phyloP scores from a whole-genome alignment of 2,797 vertebrate species.

The Denticeps clupeoides region DNA sequence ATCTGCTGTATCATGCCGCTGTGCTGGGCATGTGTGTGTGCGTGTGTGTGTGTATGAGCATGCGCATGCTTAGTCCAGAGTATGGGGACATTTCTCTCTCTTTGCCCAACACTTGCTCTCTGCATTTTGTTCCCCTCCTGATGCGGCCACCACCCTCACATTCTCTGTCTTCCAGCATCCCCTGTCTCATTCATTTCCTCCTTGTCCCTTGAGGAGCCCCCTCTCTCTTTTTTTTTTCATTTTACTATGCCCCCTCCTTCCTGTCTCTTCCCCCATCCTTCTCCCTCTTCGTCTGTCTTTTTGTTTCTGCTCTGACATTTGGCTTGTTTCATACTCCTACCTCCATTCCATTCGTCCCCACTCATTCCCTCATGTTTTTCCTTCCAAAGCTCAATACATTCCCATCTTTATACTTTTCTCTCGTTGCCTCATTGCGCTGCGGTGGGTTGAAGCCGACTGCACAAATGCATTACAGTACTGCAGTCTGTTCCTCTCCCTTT shows the following conservation, averaged over 20 bases:
- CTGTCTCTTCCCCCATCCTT: not conserved
- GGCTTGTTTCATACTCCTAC: constrained; percentile 10
- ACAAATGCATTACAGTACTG: no score
- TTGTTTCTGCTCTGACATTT: constrained; percentile 21
- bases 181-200: not conserved
- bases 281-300: not conserved
- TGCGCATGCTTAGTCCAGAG: not conserved
- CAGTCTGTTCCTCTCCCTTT: no score
- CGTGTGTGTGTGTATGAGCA: no score
- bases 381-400: constrained; percentile 19
- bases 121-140: not conserved
- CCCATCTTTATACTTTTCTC: constrained; percentile 1
- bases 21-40: not conserved
- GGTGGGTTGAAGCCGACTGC: no score
- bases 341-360: constrained; percentile 2
- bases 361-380: constrained; percentile 17
- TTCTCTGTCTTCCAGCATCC: not conserved
- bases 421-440: no score
- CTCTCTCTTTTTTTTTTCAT: no score
- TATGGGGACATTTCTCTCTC: not conserved
- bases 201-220: no score
- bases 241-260: not conserved
- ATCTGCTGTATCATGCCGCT: constrained; percentile 15
- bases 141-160: not conserved
- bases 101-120: not conserved